These are phyloP conservation scores for Pterostichus niger DNA, from an alignment of 2,888 invertebrate genomes.

Conservation along the genomic window DNA sequence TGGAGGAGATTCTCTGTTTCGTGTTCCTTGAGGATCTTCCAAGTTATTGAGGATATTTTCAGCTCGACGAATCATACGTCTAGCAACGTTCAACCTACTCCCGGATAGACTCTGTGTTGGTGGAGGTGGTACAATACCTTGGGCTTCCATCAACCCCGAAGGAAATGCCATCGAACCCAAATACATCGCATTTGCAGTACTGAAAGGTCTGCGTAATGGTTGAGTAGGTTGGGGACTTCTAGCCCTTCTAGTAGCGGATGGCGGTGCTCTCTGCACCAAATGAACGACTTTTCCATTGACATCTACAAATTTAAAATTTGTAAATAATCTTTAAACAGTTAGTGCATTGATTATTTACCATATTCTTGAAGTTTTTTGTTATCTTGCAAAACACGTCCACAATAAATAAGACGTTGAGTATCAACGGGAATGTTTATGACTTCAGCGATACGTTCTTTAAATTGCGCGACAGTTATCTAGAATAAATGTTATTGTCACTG, in stretches of 20 bases:
- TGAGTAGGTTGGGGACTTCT: slow-evolving; percentile 69
- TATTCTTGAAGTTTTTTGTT: slow-evolving; percentile 91
- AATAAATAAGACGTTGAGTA: slow-evolving; percentile 94
- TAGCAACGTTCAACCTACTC: slow-evolving; percentile 78
- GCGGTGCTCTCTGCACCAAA: slow-evolving; percentile 93
- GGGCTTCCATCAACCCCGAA: slow-evolving; percentile 76
- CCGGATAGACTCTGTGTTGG: slow-evolving; percentile 78
- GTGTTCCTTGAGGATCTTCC: slow-evolving; percentile 74
- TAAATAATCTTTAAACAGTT: background rate
- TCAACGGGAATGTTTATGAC: slow-evolving; percentile 89
- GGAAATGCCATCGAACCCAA: slow-evolving; percentile 81
- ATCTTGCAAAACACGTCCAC: slow-evolving; percentile 95
- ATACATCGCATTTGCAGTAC: slow-evolving; percentile 79
- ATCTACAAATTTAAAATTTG: slow-evolving; percentile 78
- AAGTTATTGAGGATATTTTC: slow-evolving; percentile 76
- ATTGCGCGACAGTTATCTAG: slow-evolving; percentile 89
- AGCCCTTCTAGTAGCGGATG: slow-evolving; percentile 75
- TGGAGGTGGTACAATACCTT: slow-evolving; percentile 77
- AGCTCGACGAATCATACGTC: slow-evolving; percentile 78
- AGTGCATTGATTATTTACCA: slow-evolving; percentile 79
- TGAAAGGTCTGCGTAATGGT: slow-evolving; percentile 69
- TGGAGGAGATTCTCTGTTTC: slow-evolving; percentile 69
- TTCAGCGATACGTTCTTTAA: slow-evolving; percentile 89
- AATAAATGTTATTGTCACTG: slow-evolving; percentile 67
- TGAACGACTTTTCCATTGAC: slow-evolving; percentile 96